These are phyloP conservation scores for Dunckerocampus dactyliophorus DNA, from an alignment of 2,113 vertebrate species.

Conservation along the genomic window DNA sequence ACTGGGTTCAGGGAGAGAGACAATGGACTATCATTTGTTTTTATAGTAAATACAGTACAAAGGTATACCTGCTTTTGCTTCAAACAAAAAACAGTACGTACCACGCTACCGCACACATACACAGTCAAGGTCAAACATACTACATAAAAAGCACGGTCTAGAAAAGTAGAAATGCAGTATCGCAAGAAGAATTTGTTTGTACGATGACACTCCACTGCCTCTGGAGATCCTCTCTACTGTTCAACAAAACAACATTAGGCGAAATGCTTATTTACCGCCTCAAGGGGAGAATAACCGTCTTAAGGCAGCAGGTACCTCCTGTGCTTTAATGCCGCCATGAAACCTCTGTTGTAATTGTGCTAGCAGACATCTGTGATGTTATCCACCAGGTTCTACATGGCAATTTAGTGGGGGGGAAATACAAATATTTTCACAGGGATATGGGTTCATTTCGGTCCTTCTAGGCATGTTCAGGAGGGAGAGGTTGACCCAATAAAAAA, in stretches of 20 bases:
- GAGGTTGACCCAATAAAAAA: slow-evolving; percentile 11
- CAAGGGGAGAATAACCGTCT: slow-evolving; percentile 53
- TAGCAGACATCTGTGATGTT: slow-evolving; percentile 30
- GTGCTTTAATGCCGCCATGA: slow-evolving; percentile 25
- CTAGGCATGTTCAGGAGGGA: slow-evolving; percentile 6
- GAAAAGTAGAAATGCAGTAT: slow-evolving; percentile 17
- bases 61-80: background rate
- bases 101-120: slow-evolving; percentile 7
- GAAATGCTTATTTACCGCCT: slow-evolving; percentile 48
- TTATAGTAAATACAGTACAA: background rate
- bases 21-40: no score
- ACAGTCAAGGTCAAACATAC: slow-evolving; percentile 43
- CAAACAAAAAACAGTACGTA: background rate
- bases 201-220: slow-evolving; percentile 6
- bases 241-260: slow-evolving; percentile 20
- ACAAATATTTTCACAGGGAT: slow-evolving; percentile 7
- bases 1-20: no score
- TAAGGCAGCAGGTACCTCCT: slow-evolving; percentile 40
- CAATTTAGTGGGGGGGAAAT: slow-evolving; percentile 2
- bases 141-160: background rate
- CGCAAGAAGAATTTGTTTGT: slow-evolving; percentile 35
- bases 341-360: slow-evolving; percentile 1
- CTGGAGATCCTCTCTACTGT: background rate
- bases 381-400: slow-evolving; percentile 18
- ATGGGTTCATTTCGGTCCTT: background rate